A percentile compares a stretch with the other conserved stretches of the same genome.
Evolutionary conservation across 2,797 vertebrate species (phyloP).

Genomic region (Hydrophis major): DNA sequence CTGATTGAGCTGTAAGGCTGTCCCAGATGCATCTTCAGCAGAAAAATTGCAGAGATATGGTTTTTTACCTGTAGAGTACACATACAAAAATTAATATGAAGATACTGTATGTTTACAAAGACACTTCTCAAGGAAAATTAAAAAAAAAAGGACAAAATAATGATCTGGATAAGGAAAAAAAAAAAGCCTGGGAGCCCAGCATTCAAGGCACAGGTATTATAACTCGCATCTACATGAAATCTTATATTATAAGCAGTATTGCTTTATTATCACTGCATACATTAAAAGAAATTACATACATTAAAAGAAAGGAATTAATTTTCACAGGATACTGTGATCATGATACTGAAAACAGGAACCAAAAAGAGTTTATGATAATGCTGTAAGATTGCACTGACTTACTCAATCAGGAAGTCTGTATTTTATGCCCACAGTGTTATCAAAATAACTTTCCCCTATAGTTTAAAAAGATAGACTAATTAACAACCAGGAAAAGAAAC

Average conservation of each 20-base stretch:
- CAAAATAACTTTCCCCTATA: neutral
- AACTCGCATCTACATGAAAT: neutral
- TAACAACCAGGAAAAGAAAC: neutral
- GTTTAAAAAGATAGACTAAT: neutral
- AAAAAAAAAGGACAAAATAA: neutral
- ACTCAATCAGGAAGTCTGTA: neutral
- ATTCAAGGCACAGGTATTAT: neutral
- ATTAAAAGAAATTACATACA: neutral
- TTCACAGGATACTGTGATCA: neutral
- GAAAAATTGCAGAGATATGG: constrained; percentile 77
- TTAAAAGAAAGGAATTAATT: neutral
- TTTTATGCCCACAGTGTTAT: neutral
- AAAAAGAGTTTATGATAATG: neutral
- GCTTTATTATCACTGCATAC: neutral
- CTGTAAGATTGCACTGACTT: neutral
- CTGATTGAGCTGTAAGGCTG: constrained; percentile 72
- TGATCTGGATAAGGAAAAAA: neutral
- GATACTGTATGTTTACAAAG: neutral
- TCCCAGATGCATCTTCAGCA: constrained; percentile 64
- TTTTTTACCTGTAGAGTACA: constrained; percentile 78
- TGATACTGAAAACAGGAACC: neutral
- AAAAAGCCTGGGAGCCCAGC: neutral
- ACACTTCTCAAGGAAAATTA: neutral
- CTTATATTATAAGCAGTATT: neutral
- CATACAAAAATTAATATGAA: constrained; percentile 46